These are phyloP conservation scores for Polypterus senegalus DNA, from an alignment of 2,113 vertebrate genomes.

Conservation along the genomic window DNA sequence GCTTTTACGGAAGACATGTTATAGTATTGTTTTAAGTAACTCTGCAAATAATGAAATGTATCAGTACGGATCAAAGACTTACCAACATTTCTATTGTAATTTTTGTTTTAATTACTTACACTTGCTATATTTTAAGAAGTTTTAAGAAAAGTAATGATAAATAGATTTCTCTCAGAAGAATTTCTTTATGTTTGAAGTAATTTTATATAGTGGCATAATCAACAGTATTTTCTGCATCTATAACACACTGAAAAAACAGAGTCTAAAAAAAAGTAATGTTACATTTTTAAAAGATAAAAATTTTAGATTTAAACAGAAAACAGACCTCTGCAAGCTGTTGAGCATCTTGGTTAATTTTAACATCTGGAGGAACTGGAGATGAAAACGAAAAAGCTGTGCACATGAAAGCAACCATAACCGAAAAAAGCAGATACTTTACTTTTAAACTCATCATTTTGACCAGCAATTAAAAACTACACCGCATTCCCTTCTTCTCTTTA, in stretches of 20 bases:
- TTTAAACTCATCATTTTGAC: no score
- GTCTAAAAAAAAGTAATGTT: no score
- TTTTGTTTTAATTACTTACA: not conserved
- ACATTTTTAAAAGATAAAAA: no score
- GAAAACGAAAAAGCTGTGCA: not conserved
- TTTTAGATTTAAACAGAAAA: not conserved
- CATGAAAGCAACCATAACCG: not conserved
- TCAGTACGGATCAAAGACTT: not conserved
- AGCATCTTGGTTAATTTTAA: not conserved
- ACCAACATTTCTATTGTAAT: not conserved
- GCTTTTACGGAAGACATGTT: constrained; percentile 7
- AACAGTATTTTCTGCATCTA: no score
- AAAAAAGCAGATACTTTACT: constrained; percentile 1
- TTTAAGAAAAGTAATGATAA: no score
- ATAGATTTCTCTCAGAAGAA: no score
- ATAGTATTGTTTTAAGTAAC: constrained; percentile 47
- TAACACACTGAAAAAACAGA: no score
- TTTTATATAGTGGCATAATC: no score
- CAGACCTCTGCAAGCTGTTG: constrained; percentile 3
- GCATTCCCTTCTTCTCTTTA: no score
- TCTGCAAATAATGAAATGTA: constrained; percentile 22
- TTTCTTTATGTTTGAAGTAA: no score
- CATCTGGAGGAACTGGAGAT: not conserved
- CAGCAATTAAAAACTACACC: no score
- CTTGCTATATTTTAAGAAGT: not conserved